A percentile compares a stretch with the other conserved stretches of the same genome.
Evolutionary conservation across 2,113 vertebrate species (phyloP).

Genomic region (Calyptommatus sinebrachiatus): DNA sequence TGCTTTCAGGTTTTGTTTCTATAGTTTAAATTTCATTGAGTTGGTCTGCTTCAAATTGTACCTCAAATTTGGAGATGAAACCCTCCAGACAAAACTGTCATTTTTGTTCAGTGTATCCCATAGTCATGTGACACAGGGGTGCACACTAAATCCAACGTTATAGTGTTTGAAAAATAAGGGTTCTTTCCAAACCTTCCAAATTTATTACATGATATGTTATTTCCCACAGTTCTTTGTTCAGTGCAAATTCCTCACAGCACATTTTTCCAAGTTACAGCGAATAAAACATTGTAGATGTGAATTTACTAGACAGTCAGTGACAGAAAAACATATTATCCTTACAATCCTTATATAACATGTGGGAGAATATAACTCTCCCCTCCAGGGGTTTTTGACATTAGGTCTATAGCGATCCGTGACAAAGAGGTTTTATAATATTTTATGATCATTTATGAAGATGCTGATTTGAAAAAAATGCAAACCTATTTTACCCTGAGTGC

Average conservation of each 20-base stretch:
- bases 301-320: slow-evolving; percentile 34
- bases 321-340: slow-evolving; percentile 22
- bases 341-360: slow-evolving; percentile 5
- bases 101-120: background rate
- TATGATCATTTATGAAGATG: too few species aligned
- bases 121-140: background rate
- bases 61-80: background rate
- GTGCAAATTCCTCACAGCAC: slow-evolving; percentile 18
- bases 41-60: background rate
- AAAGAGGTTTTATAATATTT: too few species aligned
- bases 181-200: background rate
- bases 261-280: slow-evolving; percentile 33
- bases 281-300: background rate
- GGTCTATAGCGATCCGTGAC: background rate
- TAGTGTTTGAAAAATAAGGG: background rate
- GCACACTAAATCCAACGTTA: background rate
- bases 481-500: background rate
- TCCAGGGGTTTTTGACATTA: background rate
- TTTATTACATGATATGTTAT: background rate
- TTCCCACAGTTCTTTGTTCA: background rate
- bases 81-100: background rate
- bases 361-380: background rate
- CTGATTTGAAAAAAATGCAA: background rate
- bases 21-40: slow-evolving; percentile 3
- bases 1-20: slow-evolving; percentile 28